A percentile compares a stretch with the other conserved stretches of the same genome.
Conservation (phyloP, 2,797 vertebrate genomes). For the Eospalax fontanierii region DNA sequence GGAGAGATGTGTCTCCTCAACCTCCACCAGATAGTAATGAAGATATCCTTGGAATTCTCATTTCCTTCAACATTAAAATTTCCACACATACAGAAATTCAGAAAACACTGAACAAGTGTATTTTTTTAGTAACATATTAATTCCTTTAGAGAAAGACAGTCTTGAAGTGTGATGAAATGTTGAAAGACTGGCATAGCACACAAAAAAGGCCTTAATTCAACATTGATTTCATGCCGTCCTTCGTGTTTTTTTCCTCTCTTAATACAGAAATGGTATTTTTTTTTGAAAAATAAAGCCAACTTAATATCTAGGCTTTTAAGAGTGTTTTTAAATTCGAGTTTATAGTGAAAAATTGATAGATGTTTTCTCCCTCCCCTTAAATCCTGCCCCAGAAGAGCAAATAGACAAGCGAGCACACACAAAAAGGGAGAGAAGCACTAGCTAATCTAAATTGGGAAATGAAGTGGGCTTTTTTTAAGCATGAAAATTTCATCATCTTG, state of each 20-base stretch:
- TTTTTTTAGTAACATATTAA: slow-evolving; percentile 64
- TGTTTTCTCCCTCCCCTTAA: slow-evolving; percentile 80
- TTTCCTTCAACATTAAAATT: slow-evolving; percentile 66
- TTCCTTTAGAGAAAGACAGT: slow-evolving; percentile 62
- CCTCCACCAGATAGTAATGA: background rate
- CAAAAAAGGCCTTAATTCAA: slow-evolving; percentile 58
- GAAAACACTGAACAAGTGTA: slow-evolving; percentile 9
- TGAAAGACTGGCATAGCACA: slow-evolving; percentile 59
- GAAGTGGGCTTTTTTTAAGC: slow-evolving; percentile 94
- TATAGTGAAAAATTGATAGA: slow-evolving; percentile 87
- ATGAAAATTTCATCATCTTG: slow-evolving; percentile 95
- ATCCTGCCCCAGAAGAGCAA: slow-evolving; percentile 89
- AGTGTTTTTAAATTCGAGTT: slow-evolving; percentile 81
- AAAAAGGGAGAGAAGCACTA: slow-evolving; percentile 91
- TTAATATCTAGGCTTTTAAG: slow-evolving; percentile 82
- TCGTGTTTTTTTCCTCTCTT: slow-evolving; percentile 78
- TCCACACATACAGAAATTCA: slow-evolving; percentile 9
- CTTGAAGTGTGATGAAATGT: slow-evolving; percentile 31
- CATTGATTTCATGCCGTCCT: slow-evolving; percentile 80
- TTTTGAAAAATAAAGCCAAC: slow-evolving; percentile 70
- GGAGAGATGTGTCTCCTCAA: background rate
- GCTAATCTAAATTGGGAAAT: slow-evolving; percentile 94
- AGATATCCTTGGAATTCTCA: slow-evolving; percentile 41
- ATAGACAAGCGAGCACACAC: slow-evolving; percentile 82
- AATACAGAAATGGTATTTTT: slow-evolving; percentile 60